phyloP scores from a whole-genome alignment of 2,797 vertebrate species.

The Gastrophryne carolinensis region DNA sequence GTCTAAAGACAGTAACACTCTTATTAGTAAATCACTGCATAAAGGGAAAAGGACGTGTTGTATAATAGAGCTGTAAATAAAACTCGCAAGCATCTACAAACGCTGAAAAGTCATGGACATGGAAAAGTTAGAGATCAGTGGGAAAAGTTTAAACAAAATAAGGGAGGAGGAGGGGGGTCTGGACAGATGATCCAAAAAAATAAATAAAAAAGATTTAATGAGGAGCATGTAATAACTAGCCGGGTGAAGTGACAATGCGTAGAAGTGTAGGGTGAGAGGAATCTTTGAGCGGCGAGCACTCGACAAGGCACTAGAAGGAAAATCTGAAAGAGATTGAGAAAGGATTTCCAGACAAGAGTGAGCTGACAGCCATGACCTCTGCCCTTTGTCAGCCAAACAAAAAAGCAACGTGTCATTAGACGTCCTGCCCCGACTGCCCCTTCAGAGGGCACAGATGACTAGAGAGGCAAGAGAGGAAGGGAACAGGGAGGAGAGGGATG shows the following conservation, averaged over 20 bases:
- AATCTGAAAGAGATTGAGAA: not conserved
- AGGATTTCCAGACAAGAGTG: not conserved
- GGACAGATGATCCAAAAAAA: too few relatives aligned
- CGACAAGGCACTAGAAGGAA: not conserved
- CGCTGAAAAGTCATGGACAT: not conserved
- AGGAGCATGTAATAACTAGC: not conserved
- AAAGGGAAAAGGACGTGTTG: too few relatives aligned
- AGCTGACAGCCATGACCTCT: slow-evolving; percentile 49
- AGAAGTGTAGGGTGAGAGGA: too few relatives aligned
- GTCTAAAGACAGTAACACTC: too few relatives aligned
- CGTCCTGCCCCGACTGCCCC: slow-evolving; percentile 3
- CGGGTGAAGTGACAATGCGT: too few relatives aligned
- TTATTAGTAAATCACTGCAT: too few relatives aligned
- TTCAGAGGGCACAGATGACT: slow-evolving; percentile 11
- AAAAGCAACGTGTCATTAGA: slow-evolving; percentile 41
- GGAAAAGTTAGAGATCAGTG: not conserved
- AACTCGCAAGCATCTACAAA: not conserved
- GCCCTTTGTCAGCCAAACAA: slow-evolving; percentile 46
- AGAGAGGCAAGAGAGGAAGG: not conserved
- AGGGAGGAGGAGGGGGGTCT: not conserved
- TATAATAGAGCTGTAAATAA: too few relatives aligned
- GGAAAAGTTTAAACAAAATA: not conserved
- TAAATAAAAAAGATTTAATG: too few relatives aligned
- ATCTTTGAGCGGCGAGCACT: too few relatives aligned
- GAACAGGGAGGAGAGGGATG: not conserved